Percentiles rank a stretch among this genome's conserved stretches.
Conservation (phyloP, 1,140 invertebrate species). For the Laupala kohalensis region DNA sequence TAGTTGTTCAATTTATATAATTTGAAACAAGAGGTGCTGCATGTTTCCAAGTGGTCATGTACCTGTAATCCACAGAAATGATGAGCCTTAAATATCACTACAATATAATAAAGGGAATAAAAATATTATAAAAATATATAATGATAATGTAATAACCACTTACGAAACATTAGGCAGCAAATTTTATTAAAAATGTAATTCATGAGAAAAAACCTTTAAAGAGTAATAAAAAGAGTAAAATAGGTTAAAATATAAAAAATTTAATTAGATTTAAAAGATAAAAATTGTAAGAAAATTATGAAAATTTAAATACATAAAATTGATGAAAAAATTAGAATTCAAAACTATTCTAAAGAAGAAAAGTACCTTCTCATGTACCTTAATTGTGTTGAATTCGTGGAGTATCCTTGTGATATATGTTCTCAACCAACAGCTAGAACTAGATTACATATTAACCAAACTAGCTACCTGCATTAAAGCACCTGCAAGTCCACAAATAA, state of each 20-base stretch:
- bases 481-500: conserved; percentile 5
- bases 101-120: neutral
- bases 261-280: conserved; percentile 6
- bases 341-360: neutral
- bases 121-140: conserved; percentile 1
- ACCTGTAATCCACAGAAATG: neutral
- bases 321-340: conserved; percentile 12
- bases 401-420: neutral
- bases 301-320: conserved; percentile 8
- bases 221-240: neutral
- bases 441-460: neutral
- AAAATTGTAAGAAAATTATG: conserved; percentile 4
- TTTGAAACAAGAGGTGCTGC: conserved; percentile 2
- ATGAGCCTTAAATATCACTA: neutral
- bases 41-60: neutral
- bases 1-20: neutral
- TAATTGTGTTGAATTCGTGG: neutral
- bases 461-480: conserved; percentile 1
- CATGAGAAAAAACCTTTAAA: neutral
- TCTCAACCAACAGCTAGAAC: neutral
- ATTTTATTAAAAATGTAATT: neutral
- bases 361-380: neutral
- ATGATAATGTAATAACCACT: neutral
- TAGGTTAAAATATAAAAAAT: conserved; percentile 8
- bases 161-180: conserved; percentile 2